phyloP scores from a whole-genome alignment of 92 coral and sea anemone species.

The Montipora capitata region DNA sequence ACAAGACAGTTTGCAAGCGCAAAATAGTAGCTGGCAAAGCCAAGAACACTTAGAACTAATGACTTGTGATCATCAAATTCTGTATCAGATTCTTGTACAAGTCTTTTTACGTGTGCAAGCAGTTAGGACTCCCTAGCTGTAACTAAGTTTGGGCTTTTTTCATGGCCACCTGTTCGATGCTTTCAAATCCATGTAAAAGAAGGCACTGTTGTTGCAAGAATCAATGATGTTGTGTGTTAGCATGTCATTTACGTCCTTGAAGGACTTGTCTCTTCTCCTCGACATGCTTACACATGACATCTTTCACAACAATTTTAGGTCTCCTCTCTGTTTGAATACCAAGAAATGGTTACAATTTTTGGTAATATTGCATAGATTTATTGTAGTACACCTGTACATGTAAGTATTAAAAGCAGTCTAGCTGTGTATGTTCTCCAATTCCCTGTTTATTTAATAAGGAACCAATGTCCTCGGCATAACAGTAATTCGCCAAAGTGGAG shows the following conservation, averaged over 20 bases:
- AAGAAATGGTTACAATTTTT: not conserved
- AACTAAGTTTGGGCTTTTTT: not conserved
- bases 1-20: slow-evolving; percentile 1
- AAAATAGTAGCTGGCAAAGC: not conserved
- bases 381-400: not conserved
- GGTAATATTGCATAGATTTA: slow-evolving; percentile 17
- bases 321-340: no score
- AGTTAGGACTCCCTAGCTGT: slow-evolving; percentile 3
- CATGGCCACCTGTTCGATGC: no score
- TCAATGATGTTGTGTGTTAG: no score
- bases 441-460: no score
- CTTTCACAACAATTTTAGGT: no score
- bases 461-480: no score
- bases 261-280: no score
- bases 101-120: not conserved
- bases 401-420: not conserved
- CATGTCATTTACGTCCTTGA: no score
- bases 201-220: no score
- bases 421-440: not conserved
- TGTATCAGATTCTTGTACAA: not conserved
- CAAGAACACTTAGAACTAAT: not conserved
- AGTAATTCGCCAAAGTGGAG: no score
- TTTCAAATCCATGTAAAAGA: no score
- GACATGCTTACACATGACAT: no score
- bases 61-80: not conserved